Percentiles rank a stretch among this genome's conserved stretches.
These are phyloP conservation scores for Agelastica alni DNA, from an alignment of 2,888 invertebrate genomes.

Conservation along the genomic window DNA sequence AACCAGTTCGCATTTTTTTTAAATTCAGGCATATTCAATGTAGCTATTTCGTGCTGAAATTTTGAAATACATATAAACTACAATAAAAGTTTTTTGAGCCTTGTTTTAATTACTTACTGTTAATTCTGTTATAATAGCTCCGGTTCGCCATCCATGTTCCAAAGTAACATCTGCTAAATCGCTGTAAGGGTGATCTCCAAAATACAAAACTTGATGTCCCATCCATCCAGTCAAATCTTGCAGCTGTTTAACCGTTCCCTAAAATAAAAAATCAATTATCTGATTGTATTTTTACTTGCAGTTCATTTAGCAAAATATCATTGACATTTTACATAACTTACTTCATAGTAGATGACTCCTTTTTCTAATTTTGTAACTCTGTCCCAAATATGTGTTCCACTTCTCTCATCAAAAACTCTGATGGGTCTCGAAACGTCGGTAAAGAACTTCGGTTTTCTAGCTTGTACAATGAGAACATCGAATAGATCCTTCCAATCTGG, in stretches of 20 bases:
- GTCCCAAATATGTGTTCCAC: conserved; percentile 88
- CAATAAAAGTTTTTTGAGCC: too few species aligned
- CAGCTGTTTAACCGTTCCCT: conserved; percentile 92
- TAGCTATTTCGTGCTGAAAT: conserved; percentile 87
- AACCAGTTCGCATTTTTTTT: conserved; percentile 90
- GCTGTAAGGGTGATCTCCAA: conserved; percentile 97
- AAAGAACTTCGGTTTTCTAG: conserved; percentile 96
- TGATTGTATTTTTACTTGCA: neutral
- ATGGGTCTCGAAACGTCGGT: conserved; percentile 90
- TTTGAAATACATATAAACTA: too few species aligned
- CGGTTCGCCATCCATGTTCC: conserved; percentile 96
- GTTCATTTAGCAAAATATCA: neutral
- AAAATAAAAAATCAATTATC: conserved; percentile 33
- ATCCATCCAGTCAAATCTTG: conserved; percentile 92
- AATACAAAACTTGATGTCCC: conserved; percentile 91
- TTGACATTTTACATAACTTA: conserved; percentile 25
- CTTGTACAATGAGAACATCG: conserved; percentile 92
- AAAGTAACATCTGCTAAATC: conserved; percentile 95
- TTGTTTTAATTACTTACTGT: too few species aligned
- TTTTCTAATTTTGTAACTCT: conserved; percentile 83
- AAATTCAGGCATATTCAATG: conserved; percentile 80
- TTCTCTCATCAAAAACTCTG: conserved; percentile 80
- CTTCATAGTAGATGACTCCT: conserved; percentile 92
- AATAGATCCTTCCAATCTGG: conserved; percentile 87
- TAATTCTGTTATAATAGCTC: conserved; percentile 94